Base-by-base conservation (phyloP, 2,113 vertebrate species). In the Collichthys lucidus region DNA sequence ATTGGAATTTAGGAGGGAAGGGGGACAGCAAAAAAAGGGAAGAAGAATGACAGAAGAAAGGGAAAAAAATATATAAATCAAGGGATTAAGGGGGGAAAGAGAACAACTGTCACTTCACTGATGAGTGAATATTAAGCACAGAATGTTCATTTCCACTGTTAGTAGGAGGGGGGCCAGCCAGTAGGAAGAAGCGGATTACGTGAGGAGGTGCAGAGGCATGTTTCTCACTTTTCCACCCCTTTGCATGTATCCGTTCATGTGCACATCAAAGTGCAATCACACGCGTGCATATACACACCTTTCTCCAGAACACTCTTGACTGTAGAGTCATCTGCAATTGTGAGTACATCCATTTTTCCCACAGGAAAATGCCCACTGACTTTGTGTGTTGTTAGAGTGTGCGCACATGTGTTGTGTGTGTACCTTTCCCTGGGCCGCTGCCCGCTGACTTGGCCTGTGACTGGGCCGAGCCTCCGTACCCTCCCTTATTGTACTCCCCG, bases 381-480 rank as follows among this genome's bases (percentile, higher is more conserved):
- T 82, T 56, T 72, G 53, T 63, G 52, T 82, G 66, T 69, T 78
- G 55, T 79, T 29, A 63, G 26, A 72, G 71, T 57, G 82, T 80
- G 85, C 65, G 71, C 61, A 53, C 66, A 31, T 62, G 80, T 87
- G 80, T 81, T 44, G 78, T 80, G 82, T 62, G 29, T 86, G 86
- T 96, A 99, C 98, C 98, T 99, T 99, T 99, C 91, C 96, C 97
- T 87, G 96, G 95, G 92, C 96, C 98, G 91, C 96, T 93, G 88
- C 95, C 96, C 82, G 96, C 91, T 87, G 97, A 92, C 94, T 99
- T 99, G 96, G 93, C 96, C 94, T 98, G 96, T 92, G 97, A 95
- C 95, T 98, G 98, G 73, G 96, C 96, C 88, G 96, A 96, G 82
- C 96, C 96, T 92, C 96, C 96, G 90, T 99, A 99, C 87, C 95